phyloP scores from a whole-genome alignment of 2,113 vertebrate genomes.

The Garra rufa region DNA sequence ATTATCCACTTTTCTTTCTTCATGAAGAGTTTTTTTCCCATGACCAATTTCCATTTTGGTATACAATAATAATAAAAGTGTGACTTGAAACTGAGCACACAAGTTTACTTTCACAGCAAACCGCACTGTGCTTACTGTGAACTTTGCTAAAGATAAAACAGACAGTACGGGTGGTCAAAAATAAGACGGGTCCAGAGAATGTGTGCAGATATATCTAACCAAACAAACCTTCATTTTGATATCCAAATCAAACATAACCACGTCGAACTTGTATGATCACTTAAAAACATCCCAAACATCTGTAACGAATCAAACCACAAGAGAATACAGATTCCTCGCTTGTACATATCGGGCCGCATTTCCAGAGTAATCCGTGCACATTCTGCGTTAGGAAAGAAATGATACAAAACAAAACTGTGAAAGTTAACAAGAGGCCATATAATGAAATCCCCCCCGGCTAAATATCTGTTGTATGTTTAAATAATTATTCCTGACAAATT shows the following conservation, averaged over 20 bases:
- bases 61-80: neutral
- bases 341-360: constrained; percentile 25
- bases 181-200: constrained; percentile 22
- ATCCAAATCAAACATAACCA: constrained; percentile 46
- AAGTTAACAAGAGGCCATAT: constrained; percentile 15
- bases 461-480: constrained; percentile 23
- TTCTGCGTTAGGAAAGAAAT: constrained; percentile 23
- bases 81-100: constrained; percentile 4
- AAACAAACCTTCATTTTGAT: constrained; percentile 54
- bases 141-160: constrained; percentile 6
- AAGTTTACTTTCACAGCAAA: constrained; percentile 37
- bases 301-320: constrained; percentile 38
- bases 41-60: neutral
- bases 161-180: constrained; percentile 44
- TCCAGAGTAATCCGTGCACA: neutral
- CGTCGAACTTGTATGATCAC: constrained; percentile 32
- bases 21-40: neutral
- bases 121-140: neutral
- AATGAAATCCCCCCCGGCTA: neutral
- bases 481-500: constrained; percentile 45
- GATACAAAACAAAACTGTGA: neutral
- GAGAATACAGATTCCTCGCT: constrained; percentile 23
- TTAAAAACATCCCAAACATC: constrained; percentile 55
- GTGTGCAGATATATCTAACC: constrained; percentile 36
- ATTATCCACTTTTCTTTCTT: neutral